Evolutionary conservation across 2,113 vertebrate genomes (phyloP).

Genomic region (Tragelaphus strepsiceros): DNA sequence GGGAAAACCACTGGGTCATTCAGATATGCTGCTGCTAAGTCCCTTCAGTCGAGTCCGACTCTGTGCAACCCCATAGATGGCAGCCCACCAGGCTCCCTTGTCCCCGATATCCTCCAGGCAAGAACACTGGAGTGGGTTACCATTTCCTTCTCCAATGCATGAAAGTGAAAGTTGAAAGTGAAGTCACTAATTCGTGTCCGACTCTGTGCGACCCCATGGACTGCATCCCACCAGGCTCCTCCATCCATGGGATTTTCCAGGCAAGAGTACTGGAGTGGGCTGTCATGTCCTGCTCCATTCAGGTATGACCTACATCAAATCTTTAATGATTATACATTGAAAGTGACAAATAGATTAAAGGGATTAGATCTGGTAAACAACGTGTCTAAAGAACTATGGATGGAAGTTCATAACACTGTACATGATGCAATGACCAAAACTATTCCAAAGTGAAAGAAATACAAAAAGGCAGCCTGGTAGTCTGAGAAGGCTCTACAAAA

Average conservation of each 20-base stretch:
- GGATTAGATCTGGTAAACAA: neutral
- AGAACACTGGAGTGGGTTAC: too few species aligned
- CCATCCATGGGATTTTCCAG: too few species aligned
- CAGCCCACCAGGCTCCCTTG: rapidly evolving
- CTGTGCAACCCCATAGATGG: rapidly evolving
- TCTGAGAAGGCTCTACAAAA: neutral
- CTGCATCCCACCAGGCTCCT: too few species aligned
- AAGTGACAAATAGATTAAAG: neutral
- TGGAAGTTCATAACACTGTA: neutral
- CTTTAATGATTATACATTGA: neutral
- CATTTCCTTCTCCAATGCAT: too few species aligned
- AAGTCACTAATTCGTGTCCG: rapidly evolving
- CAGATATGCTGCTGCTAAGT: neutral
- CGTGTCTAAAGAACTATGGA: neutral
- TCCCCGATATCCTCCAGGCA: too few species aligned
- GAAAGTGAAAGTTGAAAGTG: too few species aligned
- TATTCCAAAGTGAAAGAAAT: neutral
- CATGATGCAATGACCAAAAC: neutral
- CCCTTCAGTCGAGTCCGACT: rapidly evolving
- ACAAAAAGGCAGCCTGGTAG: rapidly evolving
- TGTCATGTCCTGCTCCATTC: neutral
- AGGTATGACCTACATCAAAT: neutral
- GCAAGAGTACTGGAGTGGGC: too few species aligned
- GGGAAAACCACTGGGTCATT: neutral
- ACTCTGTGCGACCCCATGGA: too few species aligned